Evolutionary conservation across 2,797 vertebrate genomes (phyloP).

Genomic region (Gymnoscopelus microlampas): DNA sequence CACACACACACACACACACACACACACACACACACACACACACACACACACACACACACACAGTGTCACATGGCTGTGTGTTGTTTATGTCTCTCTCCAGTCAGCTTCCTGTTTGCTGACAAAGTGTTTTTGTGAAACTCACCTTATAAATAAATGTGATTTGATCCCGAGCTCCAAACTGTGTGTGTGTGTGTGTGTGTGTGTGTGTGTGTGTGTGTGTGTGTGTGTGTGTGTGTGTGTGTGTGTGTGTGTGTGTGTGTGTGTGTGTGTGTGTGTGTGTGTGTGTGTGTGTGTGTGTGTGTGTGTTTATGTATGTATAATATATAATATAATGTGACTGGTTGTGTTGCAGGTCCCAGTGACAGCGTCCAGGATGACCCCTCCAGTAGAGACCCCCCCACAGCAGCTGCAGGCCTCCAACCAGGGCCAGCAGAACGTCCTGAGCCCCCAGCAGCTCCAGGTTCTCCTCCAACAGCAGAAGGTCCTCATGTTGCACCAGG

Average conservation of each 20-base stretch:
- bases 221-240: constrained; percentile 13
- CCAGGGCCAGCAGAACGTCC: constrained; percentile 94
- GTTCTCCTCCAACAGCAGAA: constrained; percentile 98
- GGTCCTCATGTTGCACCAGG: constrained; percentile 99
- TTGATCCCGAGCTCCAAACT: neutral
- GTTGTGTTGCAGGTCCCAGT: no score
- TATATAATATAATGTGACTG: no score
- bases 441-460: constrained; percentile 97
- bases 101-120: neutral
- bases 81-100: neutral
- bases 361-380: no score
- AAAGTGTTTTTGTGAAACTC: constrained; percentile 1
- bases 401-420: no score
- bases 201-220: no score
- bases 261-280: neutral
- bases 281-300: constrained; percentile 34
- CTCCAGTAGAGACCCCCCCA: no score
- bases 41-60: neutral
- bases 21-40: constrained; percentile 6
- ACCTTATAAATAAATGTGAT: neutral
- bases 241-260: constrained; percentile 25
- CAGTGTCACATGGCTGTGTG: neutral
- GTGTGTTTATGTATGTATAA: constrained; percentile 24
- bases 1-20: constrained; percentile 5
- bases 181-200: no score